These are phyloP conservation scores for Brachyistius frenatus DNA, from an alignment of 2,113 vertebrate genomes.

Conservation along the genomic window DNA sequence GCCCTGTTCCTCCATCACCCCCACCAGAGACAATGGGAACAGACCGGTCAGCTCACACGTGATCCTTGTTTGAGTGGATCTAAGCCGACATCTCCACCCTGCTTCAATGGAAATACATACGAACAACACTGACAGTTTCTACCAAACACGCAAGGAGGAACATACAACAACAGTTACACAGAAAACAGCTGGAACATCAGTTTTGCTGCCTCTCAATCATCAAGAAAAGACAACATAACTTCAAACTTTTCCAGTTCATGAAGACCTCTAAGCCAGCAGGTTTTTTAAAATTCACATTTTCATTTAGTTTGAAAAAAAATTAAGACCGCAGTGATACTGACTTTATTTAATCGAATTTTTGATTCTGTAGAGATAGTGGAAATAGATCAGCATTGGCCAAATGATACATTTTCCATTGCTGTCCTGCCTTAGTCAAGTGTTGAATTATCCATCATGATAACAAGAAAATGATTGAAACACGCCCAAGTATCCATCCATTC, in stretches of 20 bases:
- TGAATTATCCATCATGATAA: too few relatives aligned
- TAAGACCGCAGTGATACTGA: too few relatives aligned
- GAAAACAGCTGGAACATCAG: not conserved
- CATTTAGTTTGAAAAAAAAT: too few relatives aligned
- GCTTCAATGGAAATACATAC: conserved; percentile 38
- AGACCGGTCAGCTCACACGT: conserved; percentile 10
- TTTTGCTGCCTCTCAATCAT: not conserved
- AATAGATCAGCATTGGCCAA: not conserved
- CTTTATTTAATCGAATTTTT: not conserved
- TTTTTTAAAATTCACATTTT: too few relatives aligned
- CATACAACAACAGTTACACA: conserved; percentile 21
- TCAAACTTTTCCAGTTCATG: not conserved
- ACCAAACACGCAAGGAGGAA: conserved; percentile 28
- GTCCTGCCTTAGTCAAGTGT: too few relatives aligned
- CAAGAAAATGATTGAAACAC: not conserved
- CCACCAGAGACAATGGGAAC: not conserved
- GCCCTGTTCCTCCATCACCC: conserved; percentile 2
- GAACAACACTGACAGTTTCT: conserved; percentile 23
- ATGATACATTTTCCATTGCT: too few relatives aligned
- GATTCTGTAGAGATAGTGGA: not conserved
- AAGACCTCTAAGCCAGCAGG: not conserved
- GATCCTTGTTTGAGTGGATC: conserved; percentile 29
- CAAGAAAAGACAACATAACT: not conserved
- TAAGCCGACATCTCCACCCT: conserved; percentile 41
- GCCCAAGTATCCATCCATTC: too few relatives aligned